Evolutionary conservation across 1,140 invertebrate species (phyloP), one percentile per base, ranked within the genome.

Genomic region (Ericerus pela): DNA sequence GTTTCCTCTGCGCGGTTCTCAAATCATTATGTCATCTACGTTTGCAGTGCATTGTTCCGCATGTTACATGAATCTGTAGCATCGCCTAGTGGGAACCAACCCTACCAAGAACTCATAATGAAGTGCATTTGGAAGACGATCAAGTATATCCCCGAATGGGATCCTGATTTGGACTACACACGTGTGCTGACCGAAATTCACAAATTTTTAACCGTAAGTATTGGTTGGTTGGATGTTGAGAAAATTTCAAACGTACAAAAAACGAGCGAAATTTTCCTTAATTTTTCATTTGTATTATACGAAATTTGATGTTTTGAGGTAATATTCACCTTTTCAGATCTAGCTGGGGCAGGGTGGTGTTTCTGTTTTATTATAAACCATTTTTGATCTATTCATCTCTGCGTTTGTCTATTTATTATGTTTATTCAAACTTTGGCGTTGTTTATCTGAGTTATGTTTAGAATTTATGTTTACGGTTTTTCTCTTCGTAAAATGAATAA

Each of bases 41-140:
- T 52, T 24, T 31, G 11, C 29, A 64, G 64, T 58, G 62, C 63
- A 28, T 43, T 64, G 24, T 53, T 66, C 8, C 60, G 60, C 29
- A 58, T 64, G 36, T 51, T 66, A 1, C 59, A 62, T 27, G 57
- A 62, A 12, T 61, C 59, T 4, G 57, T 65, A 20, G 31, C 51
- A 11, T 30, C 58, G 30, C 31, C 55, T 18, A 59, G 55, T 14
- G 47, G 41, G 0, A 51, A 52, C 0, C 18, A 53, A 18, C 63
- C 60, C 55, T 64, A 59, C 55, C 59, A 62, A 51, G 63, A 66
- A 38, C 47, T 66, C 18, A 41, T 61, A 4, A 60, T 63, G 59
- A 64, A 64, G 59, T 66, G 64, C 52, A 54, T 63, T n/a, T 66
- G 64, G 64, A 66, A 64, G 56, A 54, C 64, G 12, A 57, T 65